Evolutionary conservation across 2,797 vertebrate genomes (phyloP).

Genomic region (Xenops minutus): DNA sequence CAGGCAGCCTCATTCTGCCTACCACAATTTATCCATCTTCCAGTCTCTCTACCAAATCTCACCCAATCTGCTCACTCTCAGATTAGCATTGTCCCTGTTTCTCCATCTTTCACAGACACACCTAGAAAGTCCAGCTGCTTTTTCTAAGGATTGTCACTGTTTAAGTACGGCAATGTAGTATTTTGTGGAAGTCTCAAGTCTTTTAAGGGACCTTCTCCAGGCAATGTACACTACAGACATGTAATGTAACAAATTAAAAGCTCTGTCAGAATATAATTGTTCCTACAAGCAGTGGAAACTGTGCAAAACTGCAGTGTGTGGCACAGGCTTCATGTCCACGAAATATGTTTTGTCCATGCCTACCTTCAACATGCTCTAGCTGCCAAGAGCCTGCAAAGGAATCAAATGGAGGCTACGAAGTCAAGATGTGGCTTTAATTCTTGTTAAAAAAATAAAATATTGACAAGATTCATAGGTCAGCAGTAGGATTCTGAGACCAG

Average conservation of each 20-base stretch:
- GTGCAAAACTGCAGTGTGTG: background rate
- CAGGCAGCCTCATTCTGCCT: background rate
- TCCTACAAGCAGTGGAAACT: background rate
- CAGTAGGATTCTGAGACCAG: background rate
- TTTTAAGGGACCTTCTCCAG: background rate
- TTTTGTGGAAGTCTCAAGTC: background rate
- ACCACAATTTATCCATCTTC: constrained; percentile 3
- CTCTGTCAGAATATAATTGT: background rate
- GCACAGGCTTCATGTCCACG: background rate
- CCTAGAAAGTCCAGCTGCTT: background rate
- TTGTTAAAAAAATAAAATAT: background rate
- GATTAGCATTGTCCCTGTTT: background rate
- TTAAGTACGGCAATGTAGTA: background rate
- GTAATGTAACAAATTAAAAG: background rate
- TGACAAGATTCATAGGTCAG: background rate
- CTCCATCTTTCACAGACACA: background rate
- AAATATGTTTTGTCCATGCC: background rate
- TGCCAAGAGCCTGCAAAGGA: background rate
- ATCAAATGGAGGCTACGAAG: background rate
- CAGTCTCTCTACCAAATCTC: constrained; percentile 15
- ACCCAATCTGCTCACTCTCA: background rate
- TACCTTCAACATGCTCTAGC: background rate
- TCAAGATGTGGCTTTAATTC: background rate
- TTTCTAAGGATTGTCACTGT: background rate
- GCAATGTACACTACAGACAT: background rate